Base-by-base conservation (phyloP, 2,888 invertebrate species). In the Aspidiotus destructor region DNA sequence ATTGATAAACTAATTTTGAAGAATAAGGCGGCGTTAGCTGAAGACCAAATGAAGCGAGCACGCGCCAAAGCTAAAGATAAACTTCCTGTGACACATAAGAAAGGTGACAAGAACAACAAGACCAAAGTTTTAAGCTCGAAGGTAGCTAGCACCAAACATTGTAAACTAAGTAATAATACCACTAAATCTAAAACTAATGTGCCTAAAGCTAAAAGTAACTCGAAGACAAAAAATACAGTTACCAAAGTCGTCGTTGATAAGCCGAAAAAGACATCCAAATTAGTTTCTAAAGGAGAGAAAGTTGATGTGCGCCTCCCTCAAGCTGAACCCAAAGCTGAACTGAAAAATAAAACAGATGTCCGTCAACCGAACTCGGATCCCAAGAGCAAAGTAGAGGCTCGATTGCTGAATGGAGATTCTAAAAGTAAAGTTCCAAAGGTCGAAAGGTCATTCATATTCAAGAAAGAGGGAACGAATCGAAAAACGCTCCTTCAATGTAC, bases 1-100 rank as follows among this genome's bases (percentile, higher is more conserved):
- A 62, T 69, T 13, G 69, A 69, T 44, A 69, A 69, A 62, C 60
- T 69, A 41, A 28, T 69, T 9, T n/a, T 57, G 13, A 55, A 62
- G 40, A 69, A 69, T 62, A 62, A 62, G n/a, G 44, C 48, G 2
- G 62, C 62, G 5, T 40, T 69, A 6, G 42, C 7, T 13, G 62
- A 42, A 42, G 13, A 52, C 11, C 62, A 58, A 48, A 69, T 69
- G 69, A 69, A 62, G 53, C 57, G 40, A 41, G 52, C 60, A 8
- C 44, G 58, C 8, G 58, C 13, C 28, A 28, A 28, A 11, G 28
- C 40, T 10, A 28, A 11, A 16, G 40, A 28, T 13, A 58, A 48
- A 8, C 15, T 44, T 9, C 16, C 58, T 17, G 28, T 40, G 13
- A 13, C 28, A 17, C 8, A 8, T 10, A 17, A 58, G 40, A 58